Evolutionary conservation across 1,140 invertebrate genomes (phyloP).

Genomic region (Pseudomyrmex cubaensis): DNA sequence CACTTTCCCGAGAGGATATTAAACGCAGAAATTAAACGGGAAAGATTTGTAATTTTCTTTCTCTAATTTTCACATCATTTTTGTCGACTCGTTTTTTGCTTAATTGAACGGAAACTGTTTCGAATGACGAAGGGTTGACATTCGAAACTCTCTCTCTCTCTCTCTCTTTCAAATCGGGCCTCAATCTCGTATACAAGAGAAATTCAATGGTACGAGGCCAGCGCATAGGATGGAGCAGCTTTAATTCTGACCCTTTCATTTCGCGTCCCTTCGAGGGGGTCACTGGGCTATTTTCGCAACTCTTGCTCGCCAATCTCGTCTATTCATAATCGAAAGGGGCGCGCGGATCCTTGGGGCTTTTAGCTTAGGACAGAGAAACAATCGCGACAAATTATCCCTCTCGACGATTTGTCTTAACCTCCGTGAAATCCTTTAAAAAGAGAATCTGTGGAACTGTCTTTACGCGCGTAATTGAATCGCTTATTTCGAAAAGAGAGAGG

Average conservation of each 20-base stretch:
- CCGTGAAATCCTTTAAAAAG: conserved; percentile 31
- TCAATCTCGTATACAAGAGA: conserved; percentile 17
- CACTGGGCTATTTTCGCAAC: conserved; percentile 43
- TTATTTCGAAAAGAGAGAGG: conserved; percentile 29
- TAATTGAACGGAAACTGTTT: neutral
- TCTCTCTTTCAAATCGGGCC: neutral
- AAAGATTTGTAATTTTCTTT: neutral
- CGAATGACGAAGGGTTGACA: neutral
- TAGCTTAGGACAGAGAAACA: conserved; percentile 57
- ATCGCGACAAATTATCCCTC: conserved; percentile 62
- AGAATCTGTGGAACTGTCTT: conserved; percentile 21
- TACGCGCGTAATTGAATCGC: conserved; percentile 48
- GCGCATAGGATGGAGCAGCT: conserved; percentile 41
- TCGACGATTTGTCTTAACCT: conserved; percentile 30
- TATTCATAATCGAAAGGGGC: conserved; percentile 66
- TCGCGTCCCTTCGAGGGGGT: conserved; percentile 39
- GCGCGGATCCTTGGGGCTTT: conserved; percentile 43
- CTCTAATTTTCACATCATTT: no score
- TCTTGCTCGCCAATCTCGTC: conserved; percentile 39
- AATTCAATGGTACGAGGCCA: conserved; percentile 28
- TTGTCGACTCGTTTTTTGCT: conserved; percentile 2
- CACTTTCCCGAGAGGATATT: neutral
- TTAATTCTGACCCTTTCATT: conserved; percentile 68
- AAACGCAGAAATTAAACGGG: no score
- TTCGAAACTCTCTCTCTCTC: neutral